phyloP scores from a whole-genome alignment of 2,113 vertebrate species.

The Phyllostomus hastatus region DNA sequence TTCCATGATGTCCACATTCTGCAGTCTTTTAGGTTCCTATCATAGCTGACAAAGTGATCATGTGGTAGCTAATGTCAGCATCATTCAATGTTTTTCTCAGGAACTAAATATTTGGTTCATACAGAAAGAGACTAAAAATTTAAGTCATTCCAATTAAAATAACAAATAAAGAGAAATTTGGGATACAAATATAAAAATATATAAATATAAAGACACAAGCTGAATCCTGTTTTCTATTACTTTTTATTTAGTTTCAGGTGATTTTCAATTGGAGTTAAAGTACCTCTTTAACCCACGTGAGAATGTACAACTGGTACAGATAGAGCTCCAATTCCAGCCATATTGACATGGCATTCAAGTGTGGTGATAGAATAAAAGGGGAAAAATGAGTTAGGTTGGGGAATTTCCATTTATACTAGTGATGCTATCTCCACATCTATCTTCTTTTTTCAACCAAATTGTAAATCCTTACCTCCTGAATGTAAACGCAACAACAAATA shows the following conservation, averaged over 20 bases:
- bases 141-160: not conserved
- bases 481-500: slow-evolving; percentile 12
- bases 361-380: not conserved
- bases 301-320: not conserved
- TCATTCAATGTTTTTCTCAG: not conserved
- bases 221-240: not conserved
- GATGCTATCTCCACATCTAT: not conserved
- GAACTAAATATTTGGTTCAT: not conserved
- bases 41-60: not conserved
- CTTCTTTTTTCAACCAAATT: slow-evolving; percentile 20
- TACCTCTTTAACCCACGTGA: not conserved
- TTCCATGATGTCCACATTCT: not conserved
- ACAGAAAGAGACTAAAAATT: not conserved
- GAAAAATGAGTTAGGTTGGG: not conserved
- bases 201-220: not conserved
- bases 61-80: not conserved
- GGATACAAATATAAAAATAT: not conserved
- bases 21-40: not conserved
- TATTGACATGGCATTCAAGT: not conserved
- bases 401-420: not conserved
- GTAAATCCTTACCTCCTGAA: not conserved
- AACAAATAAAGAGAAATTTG: not conserved
- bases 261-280: not conserved
- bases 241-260: not conserved
- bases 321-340: not conserved